These are phyloP conservation scores for Synanthedon vespiformis DNA, from an alignment of 2,888 invertebrate species.

Conservation along the genomic window DNA sequence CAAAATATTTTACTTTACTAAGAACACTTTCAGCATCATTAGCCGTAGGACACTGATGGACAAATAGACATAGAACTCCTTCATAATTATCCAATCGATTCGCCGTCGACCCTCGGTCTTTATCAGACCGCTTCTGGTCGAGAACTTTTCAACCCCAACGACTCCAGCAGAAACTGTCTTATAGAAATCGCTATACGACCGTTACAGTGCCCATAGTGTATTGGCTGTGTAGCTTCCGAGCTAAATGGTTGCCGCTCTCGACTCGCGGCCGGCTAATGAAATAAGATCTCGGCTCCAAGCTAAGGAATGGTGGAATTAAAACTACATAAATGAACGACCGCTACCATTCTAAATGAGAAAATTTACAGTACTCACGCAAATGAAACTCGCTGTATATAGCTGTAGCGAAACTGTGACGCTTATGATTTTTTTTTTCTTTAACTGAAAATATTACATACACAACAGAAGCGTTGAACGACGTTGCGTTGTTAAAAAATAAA, in stretches of 20 bases:
- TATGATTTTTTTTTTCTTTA: slow-evolving; percentile 7
- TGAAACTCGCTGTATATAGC: not conserved
- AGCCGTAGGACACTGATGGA: no score
- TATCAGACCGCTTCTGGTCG: no score
- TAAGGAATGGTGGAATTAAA: slow-evolving; percentile 70
- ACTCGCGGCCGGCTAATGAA: slow-evolving; percentile 63
- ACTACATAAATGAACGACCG: slow-evolving; percentile 63
- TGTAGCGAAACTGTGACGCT: slow-evolving; percentile 3
- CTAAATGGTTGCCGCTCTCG: slow-evolving; percentile 53
- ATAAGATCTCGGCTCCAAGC: slow-evolving; percentile 60
- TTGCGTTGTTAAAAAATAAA: no score
- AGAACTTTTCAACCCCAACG: no score
- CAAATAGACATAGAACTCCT: no score
- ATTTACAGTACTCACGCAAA: slow-evolving; percentile 14
- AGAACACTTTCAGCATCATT: no score
- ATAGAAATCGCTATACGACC: not conserved
- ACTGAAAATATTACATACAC: no score
- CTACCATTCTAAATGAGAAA: slow-evolving; percentile 42
- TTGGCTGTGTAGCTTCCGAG: slow-evolving; percentile 40
- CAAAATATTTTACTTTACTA: no score
- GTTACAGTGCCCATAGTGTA: not conserved
- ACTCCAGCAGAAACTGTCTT: no score
- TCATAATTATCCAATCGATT: no score
- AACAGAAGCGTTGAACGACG: no score
- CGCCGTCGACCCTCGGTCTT: no score